These are phyloP conservation scores for Agonopterix subpropinquella DNA, from an alignment of 2,888 invertebrate species.

Conservation along the genomic window DNA sequence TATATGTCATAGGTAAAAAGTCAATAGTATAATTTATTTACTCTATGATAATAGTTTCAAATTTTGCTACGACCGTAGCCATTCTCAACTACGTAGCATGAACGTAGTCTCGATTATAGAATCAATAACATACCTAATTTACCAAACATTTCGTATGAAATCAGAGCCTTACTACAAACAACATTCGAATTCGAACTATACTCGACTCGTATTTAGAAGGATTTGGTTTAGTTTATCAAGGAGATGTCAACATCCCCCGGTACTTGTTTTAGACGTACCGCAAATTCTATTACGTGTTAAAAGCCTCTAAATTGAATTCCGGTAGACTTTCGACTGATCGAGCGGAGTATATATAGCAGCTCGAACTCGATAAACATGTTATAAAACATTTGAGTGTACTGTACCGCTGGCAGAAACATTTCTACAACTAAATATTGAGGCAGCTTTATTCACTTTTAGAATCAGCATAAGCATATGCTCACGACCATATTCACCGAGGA, in stretches of 20 bases:
- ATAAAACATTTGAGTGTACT: background rate
- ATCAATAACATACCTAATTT: background rate
- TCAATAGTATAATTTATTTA: too few species aligned
- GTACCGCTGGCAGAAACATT: background rate
- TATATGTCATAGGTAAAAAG: too few species aligned
- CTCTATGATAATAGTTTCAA: too few species aligned
- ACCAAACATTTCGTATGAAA: background rate
- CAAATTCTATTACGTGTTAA: slow-evolving; percentile 16
- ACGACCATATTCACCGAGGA: too few species aligned
- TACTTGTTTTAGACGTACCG: slow-evolving; percentile 1
- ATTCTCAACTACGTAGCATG: too few species aligned
- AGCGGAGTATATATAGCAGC: background rate
- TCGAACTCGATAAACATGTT: slow-evolving; percentile 3
- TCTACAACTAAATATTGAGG: background rate
- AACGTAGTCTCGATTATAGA: too few species aligned
- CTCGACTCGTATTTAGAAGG: background rate
- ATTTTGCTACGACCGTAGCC: too few species aligned
- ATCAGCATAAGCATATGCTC: too few species aligned
- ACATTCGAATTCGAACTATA: background rate
- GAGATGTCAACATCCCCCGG: background rate
- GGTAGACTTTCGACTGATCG: slow-evolving; percentile 8
- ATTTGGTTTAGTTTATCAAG: background rate
- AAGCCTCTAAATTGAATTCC: slow-evolving; percentile 15
- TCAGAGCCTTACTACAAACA: background rate
- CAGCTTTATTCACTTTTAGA: background rate